phyloP scores from a whole-genome alignment of 2,888 invertebrate genomes.

The Epirrita christyi region DNA sequence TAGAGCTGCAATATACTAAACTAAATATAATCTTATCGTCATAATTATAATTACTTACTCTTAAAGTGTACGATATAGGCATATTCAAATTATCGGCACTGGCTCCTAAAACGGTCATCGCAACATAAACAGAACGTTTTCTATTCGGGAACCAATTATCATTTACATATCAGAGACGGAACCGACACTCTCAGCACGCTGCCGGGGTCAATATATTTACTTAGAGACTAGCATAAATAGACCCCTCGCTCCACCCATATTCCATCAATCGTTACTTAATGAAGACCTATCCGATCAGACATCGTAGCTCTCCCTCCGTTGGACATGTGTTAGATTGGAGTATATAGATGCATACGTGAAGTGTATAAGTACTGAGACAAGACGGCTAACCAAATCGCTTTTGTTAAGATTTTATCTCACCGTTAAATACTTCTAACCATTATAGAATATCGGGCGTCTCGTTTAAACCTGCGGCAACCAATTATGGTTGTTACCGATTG shows the following conservation, averaged over 20 bases:
- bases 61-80: constrained; percentile 58
- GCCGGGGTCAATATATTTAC: constrained; percentile 82
- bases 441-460: constrained; percentile 76
- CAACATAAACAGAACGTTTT: constrained; percentile 78
- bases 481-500: constrained; percentile 69
- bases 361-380: constrained; percentile 79
- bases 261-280: constrained; percentile 38
- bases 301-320: constrained; percentile 54
- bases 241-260: constrained; percentile 51
- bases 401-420: constrained; percentile 84
- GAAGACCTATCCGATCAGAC: constrained; percentile 44
- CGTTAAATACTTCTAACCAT: constrained; percentile 83
- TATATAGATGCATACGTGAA: constrained; percentile 77
- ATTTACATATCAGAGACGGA: constrained; percentile 82
- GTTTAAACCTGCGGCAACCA: constrained; percentile 72
- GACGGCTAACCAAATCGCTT: constrained; percentile 83
- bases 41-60: constrained; percentile 60
- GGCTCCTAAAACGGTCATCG: constrained; percentile 65
- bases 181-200: constrained; percentile 78
- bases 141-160: constrained; percentile 82
- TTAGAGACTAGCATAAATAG: constrained; percentile 61
- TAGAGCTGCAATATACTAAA: constrained; percentile 46
- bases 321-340: constrained; percentile 67
- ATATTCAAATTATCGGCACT: constrained; percentile 71
- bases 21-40: constrained; percentile 64